Evolutionary conservation across 1,140 invertebrate genomes (phyloP).

Genomic region (Drosophila guanche): DNA sequence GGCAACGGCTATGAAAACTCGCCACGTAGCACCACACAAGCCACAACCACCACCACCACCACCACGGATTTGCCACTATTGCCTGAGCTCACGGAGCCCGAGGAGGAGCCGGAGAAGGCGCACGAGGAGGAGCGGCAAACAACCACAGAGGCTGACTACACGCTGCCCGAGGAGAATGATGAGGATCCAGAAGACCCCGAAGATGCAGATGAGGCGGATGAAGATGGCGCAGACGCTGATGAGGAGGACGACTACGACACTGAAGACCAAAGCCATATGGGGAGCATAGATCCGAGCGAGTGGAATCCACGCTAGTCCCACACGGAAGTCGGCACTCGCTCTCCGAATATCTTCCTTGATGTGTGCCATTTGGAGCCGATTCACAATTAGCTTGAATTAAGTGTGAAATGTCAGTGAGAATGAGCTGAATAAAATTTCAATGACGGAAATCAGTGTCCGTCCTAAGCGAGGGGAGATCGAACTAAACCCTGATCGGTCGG

Average conservation of each 20-base stretch:
- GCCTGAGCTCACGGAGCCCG: not conserved
- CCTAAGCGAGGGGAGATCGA: not conserved
- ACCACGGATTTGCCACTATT: constrained; percentile 25
- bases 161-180: not conserved
- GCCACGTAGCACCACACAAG: constrained; percentile 1
- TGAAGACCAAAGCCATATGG: no score
- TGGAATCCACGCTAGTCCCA: not conserved
- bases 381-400: no score
- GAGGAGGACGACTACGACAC: not conserved
- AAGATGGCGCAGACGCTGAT: not conserved
- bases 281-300: not conserved
- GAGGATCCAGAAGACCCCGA: not conserved
- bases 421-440: not conserved
- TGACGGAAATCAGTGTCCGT: not conserved
- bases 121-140: not conserved
- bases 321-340: no score
- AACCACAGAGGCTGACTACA: not conserved
- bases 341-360: no score
- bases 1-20: no score
- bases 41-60: constrained; percentile 10
- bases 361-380: not conserved
- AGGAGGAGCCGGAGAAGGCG: not conserved
- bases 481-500: no score
- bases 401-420: not conserved
- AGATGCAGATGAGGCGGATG: not conserved